Percentiles rank a stretch among this genome's conserved stretches.
phyloP scores from a whole-genome alignment of 2,797 vertebrate genomes.

The Kryptopterus vitreolus region DNA sequence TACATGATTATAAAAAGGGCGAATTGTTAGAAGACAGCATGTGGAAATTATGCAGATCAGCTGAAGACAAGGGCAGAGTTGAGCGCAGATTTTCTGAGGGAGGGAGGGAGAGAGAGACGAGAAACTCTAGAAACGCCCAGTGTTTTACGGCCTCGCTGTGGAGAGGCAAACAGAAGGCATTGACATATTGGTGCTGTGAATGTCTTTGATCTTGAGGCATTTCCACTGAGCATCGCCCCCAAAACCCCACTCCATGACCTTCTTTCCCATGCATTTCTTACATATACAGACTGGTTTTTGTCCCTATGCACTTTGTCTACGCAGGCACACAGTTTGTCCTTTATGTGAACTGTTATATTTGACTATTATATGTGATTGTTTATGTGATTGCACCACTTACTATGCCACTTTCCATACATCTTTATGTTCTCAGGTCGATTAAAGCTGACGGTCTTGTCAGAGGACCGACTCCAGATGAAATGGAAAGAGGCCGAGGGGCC shows the following conservation, averaged over 20 bases:
- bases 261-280: slow-evolving; percentile 45
- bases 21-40: slow-evolving; percentile 68
- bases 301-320: slow-evolving; percentile 34
- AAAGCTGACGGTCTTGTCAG: slow-evolving; percentile 83
- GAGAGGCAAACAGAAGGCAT: slow-evolving; percentile 46
- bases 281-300: slow-evolving; percentile 52
- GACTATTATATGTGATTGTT: slow-evolving; percentile 9
- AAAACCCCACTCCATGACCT: slow-evolving; percentile 41
- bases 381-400: slow-evolving; percentile 11
- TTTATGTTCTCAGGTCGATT: slow-evolving; percentile 69
- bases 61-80: slow-evolving; percentile 60
- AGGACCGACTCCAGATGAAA: slow-evolving; percentile 92
- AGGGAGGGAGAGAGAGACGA: slow-evolving; percentile 62
- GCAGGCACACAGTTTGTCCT: slow-evolving; percentile 20
- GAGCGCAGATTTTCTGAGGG: slow-evolving; percentile 61
- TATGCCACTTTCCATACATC: not conserved
- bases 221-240: slow-evolving; percentile 29
- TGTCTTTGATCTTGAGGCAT: slow-evolving; percentile 64
- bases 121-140: slow-evolving; percentile 44
- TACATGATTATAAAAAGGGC: slow-evolving; percentile 66
- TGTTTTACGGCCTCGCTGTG: slow-evolving; percentile 50
- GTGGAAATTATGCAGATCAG: slow-evolving; percentile 66
- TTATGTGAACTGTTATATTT: slow-evolving; percentile 18
- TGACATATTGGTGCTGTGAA: slow-evolving; percentile 52
- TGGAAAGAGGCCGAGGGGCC: slow-evolving; percentile 86